Conservation (phyloP, 2,888 invertebrate genomes). For the Cheilosia variabilis region DNA sequence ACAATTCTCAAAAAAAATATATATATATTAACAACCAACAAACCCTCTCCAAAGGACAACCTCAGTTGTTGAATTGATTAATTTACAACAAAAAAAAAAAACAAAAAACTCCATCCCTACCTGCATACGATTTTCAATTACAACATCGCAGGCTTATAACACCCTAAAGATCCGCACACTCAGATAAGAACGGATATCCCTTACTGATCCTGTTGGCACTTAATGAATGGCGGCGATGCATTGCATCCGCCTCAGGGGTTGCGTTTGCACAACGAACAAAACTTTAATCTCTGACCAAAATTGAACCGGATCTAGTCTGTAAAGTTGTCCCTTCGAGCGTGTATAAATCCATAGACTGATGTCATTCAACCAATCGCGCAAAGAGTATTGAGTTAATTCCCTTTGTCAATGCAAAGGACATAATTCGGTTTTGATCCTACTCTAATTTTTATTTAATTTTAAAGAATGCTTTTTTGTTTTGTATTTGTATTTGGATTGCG, state of each 20-base stretch:
- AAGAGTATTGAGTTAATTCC: conserved; percentile 50
- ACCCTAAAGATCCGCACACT: conserved; percentile 63
- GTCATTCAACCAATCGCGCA: conserved; percentile 44
- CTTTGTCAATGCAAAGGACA: conserved; percentile 44
- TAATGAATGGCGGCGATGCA: conserved; percentile 42
- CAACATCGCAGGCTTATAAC: conserved; percentile 69
- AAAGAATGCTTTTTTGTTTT: conserved; percentile 3
- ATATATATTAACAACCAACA: conserved; percentile 27
- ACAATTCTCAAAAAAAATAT: conserved; percentile 17
- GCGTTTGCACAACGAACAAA: conserved; percentile 20
- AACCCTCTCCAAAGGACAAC: conserved; percentile 56
- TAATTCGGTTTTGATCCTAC: conserved; percentile 62
- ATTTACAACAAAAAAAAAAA: conserved; percentile 36
- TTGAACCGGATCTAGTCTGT: conserved; percentile 79
- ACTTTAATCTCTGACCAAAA: conserved; percentile 74
- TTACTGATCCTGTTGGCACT: conserved; percentile 71
- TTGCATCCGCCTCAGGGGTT: conserved; percentile 40
- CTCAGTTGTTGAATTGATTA: conserved; percentile 65
- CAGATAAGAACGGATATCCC: conserved; percentile 65
- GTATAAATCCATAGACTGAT: conserved; percentile 39
- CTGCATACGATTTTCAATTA: conserved; percentile 57
- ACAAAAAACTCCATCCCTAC: conserved; percentile 17
- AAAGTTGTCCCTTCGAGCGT: conserved; percentile 44
- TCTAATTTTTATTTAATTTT: conserved; percentile 30
- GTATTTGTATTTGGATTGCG: not conserved